Base-by-base conservation (phyloP, 2,113 vertebrate genomes). In the Astatotilapia flaviijosephi region DNA sequence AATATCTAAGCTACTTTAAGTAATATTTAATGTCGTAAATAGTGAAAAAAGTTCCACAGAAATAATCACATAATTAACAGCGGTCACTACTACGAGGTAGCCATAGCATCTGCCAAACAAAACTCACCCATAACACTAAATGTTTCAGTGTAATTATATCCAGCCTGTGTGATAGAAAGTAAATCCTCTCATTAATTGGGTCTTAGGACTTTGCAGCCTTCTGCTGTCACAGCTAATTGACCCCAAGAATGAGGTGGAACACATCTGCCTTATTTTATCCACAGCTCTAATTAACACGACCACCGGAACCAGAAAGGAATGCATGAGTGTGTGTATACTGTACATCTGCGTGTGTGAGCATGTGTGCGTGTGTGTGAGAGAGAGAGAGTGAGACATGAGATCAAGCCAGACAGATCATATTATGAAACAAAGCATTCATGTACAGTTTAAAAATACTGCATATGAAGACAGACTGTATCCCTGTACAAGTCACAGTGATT, bases 221-320 rank as follows among this genome's bases (percentile, higher is more conserved):
- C 23, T 83, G 79, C 89, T 87, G 91, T 93, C 93, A 90, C 81
- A 93, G 90, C 89, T 89, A 95, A 94, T 92, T 95, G 93, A 95
- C 94, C 94, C 81, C 80, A 85, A 89, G 87, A 93, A 88, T 87
- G 60, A 93, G 87, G 90, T 83, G 83, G 84, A 87, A 84, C 84
- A 89, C 87, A 90, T 92, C 89, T 91, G 87, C 84, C 86, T 90
- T 75, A 87, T 89, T 92, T 93, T 90, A 82, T 84, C 68, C 92
- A 65, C 86, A 90, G 55, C 58, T 91, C 83, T 94, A 95, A 95
- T 95, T 94, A 93, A 91, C 84, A 85, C 55, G 68, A 65, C 23
- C 62, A 73, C 51, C 26, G 51, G 79, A 80, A 86, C 54, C 83
- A 62, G 45, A 82, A 79, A 79, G 49, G 55, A 70, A 55, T 47